Percentiles rank a stretch among this genome's conserved stretches.
Conservation (phyloP, 1,140 invertebrate genomes). For the Drosophila neocordata region DNA sequence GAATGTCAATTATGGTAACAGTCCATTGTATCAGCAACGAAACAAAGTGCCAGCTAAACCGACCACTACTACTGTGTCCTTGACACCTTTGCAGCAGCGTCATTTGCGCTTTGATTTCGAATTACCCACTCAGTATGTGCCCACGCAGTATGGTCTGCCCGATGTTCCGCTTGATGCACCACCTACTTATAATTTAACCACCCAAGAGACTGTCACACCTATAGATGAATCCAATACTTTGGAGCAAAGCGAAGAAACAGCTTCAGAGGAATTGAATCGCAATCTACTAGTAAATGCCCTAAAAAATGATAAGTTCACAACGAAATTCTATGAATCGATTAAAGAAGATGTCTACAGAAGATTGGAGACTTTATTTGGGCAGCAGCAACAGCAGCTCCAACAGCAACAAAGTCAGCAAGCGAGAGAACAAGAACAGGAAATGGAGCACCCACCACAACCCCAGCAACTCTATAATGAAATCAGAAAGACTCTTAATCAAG, state of each 20-base stretch:
- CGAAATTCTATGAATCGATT: constrained; percentile 86
- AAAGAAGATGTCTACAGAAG: constrained; percentile 88
- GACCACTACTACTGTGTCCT: constrained; percentile 57
- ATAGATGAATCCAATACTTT: constrained; percentile 55
- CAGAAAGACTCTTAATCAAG: constrained; percentile 61
- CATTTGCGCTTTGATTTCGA: constrained; percentile 74
- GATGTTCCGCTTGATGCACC: constrained; percentile 12
- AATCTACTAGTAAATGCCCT: constrained; percentile 78
- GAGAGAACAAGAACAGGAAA: constrained; percentile 51
- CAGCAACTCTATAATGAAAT: constrained; percentile 48
- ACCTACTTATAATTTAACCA: constrained; percentile 36
- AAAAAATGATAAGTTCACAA: constrained; percentile 83
- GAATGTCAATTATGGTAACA: constrained; percentile 72
- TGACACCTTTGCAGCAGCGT: constrained; percentile 73
- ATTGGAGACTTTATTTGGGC: constrained; percentile 87
- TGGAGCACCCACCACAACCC: background rate
- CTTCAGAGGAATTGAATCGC: constrained; percentile 78
- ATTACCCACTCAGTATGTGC: constrained; percentile 58
- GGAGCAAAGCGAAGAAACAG: constrained; percentile 70
- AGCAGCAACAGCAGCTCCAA: constrained; percentile 85
- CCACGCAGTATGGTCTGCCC: background rate
- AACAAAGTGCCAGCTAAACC: constrained; percentile 75
- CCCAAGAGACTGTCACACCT: constrained; percentile 31
- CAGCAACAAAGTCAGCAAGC: constrained; percentile 82
- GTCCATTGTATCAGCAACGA: constrained; percentile 71